phyloP scores from a whole-genome alignment of 2,888 invertebrate genomes.

The Netelia melanura region DNA sequence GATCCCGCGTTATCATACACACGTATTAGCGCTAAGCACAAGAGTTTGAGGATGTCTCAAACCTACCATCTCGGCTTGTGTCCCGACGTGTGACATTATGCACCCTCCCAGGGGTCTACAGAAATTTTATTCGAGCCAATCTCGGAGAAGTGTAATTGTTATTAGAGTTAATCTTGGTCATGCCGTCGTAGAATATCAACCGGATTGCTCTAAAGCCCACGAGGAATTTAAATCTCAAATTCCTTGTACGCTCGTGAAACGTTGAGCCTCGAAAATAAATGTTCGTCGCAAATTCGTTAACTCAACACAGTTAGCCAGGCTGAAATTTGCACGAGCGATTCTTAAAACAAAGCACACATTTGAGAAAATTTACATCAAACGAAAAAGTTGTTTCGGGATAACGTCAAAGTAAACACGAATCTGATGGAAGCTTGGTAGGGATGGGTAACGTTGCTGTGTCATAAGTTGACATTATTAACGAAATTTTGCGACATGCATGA shows the following conservation, averaged over 20 bases:
- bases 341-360: no score
- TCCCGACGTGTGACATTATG: not conserved
- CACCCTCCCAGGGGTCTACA: not conserved
- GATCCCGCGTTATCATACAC: slow-evolving; percentile 4
- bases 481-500: slow-evolving; percentile 17
- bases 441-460: slow-evolving; percentile 7
- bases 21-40: not conserved
- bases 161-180: no score
- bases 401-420: slow-evolving; percentile 10
- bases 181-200: no score
- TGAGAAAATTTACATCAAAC: slow-evolving; percentile 20
- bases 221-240: no score
- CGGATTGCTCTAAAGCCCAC: no score
- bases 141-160: not conserved
- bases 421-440: not conserved
- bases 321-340: no score
- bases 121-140: not conserved
- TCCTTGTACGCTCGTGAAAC: no score
- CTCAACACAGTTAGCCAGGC: not conserved
- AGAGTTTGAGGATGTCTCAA: slow-evolving; percentile 6
- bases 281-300: slow-evolving; percentile 8
- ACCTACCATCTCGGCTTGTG: not conserved
- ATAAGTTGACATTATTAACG: slow-evolving; percentile 47
- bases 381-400: not conserved
- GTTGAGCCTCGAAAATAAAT: slow-evolving; percentile 21